Evolutionary conservation across 2,888 invertebrate genomes (phyloP), one percentile per base, ranked within the genome.

Genomic region (Danaus chrysippus): DNA sequence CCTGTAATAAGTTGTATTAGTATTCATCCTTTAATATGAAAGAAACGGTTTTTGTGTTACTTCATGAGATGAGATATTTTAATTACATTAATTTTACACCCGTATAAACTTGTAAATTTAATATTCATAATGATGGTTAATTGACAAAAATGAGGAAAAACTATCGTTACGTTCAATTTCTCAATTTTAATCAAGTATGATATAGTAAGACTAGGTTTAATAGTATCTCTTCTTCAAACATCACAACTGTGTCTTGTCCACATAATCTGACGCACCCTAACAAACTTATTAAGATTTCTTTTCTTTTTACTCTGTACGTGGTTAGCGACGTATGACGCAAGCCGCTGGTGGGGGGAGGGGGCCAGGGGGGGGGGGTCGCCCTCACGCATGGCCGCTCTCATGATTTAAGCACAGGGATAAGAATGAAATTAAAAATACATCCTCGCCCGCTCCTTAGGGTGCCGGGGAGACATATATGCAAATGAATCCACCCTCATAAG

Each of bases 371-470:
- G 73, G 76, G 73, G 70, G 66, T 76, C 79, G 75, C 85, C 85
- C 86, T 78, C 90, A 90, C 91, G 91, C 91, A 91, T 91, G 91
- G 91, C 88, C 90, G 91, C 90, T 85, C 87, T 87, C 90, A 91
- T 91, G 90, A 91, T 90, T 91, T 90, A 91, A 91, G 91, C 88
- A 86, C 88, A 80, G 84, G 91, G 90, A 90, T 91, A 91, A 91
- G 91, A 91, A 91, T 90, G 90, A 91, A 91, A 91, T 91, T 91
- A 91, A 91, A 91, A 91, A 91, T 91, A 91, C 91, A 91, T 91
- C 91, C 89, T 72, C 81, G 77, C 78, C 84, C 83, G 83, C 84
- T 87, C 87, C 88, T 90, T 87, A 75, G 88, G 88, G 88, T 87
- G 88, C 88, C 78, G 74, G 88, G 89, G 90, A 80, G 89, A 90